These are phyloP conservation scores for Brachylomia viminalis DNA, from an alignment of 2,888 invertebrate species.

Conservation along the genomic window DNA sequence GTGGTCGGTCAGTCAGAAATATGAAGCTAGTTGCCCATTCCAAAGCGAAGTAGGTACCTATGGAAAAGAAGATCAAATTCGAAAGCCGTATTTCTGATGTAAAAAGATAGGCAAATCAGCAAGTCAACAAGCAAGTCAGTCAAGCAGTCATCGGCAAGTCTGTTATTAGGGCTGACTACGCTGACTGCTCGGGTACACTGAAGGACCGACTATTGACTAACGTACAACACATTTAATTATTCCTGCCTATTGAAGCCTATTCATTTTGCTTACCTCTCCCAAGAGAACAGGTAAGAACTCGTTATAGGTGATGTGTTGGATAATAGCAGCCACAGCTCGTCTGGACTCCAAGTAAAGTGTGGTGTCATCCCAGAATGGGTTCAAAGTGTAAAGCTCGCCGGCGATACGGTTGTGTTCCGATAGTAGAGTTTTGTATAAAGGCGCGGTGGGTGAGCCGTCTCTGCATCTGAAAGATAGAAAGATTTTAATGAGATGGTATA, in stretches of 20 bases:
- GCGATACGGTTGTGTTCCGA: constrained; percentile 96
- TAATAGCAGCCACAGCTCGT: constrained; percentile 93
- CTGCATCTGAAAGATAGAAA: constrained; percentile 86
- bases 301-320: constrained; percentile 96
- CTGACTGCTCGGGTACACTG: too few relatives aligned
- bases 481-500: background rate
- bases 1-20: too few relatives aligned
- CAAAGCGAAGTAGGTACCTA: too few relatives aligned
- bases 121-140: too few relatives aligned
- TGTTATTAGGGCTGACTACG: too few relatives aligned
- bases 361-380: constrained; percentile 95
- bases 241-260: background rate
- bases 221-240: background rate
- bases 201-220: background rate
- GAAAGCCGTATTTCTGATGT: too few relatives aligned
- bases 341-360: constrained; percentile 94
- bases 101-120: too few relatives aligned
- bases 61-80: too few relatives aligned
- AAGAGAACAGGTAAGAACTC: constrained; percentile 95
- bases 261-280: constrained; percentile 91
- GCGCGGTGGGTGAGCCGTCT: constrained; percentile 92
- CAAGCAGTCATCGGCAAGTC: too few relatives aligned
- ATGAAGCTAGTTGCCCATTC: too few relatives aligned
- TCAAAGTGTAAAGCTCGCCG: constrained; percentile 92
- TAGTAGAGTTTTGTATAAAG: constrained; percentile 93